Base-by-base conservation (phyloP, 2,797 vertebrate species). In the Anguilla obscura region DNA sequence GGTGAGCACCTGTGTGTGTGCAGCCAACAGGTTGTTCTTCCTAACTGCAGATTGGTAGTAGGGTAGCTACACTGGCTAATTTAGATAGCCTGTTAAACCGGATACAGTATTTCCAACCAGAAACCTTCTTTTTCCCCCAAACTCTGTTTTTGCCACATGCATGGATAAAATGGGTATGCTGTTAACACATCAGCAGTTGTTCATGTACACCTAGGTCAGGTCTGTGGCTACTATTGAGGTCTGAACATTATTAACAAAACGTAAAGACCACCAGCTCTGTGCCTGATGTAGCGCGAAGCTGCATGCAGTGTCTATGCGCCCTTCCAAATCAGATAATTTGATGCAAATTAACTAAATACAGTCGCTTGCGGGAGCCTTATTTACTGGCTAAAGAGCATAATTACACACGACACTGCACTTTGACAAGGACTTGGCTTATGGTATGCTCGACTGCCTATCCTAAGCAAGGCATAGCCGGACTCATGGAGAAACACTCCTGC, bases 341-440 rank as follows among this genome's bases (percentile, higher is more conserved):
- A 76, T 76, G 71, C 71, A 36, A 76, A 76, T 76, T 36, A 69
- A 69, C 63, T 69, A 27, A 69, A 69, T 10, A n/a, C 63, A 69
- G 63, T 27, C 1, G 63, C 63, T 27, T 24, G 63, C 24, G 24
- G 8, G 63, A 27, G 63, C 24, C 24, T 66, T 66, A 66, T 66
- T 56, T 66, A 66, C 63, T 66, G 5, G 12, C 24, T 56, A n/a
- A 66, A 66, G n/a, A n/a, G 63, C 24, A 27, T 69, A 69, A 69
- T 69, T 69, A 69, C 63, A 69, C 63, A 69, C 5, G 1, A 69
- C 63, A 27, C 63, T 69, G 63, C 63, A 69, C 63, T 69, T 69
- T n/a, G 63, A 69, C 63, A 69, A 69, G 24, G 63, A n/a, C 27
- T 27, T 69, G 63, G 24, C n/a, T 69, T 8, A 69, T 27, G 63